phyloP scores from a whole-genome alignment of 2,797 vertebrate species.

The Girardinus metallicus region DNA sequence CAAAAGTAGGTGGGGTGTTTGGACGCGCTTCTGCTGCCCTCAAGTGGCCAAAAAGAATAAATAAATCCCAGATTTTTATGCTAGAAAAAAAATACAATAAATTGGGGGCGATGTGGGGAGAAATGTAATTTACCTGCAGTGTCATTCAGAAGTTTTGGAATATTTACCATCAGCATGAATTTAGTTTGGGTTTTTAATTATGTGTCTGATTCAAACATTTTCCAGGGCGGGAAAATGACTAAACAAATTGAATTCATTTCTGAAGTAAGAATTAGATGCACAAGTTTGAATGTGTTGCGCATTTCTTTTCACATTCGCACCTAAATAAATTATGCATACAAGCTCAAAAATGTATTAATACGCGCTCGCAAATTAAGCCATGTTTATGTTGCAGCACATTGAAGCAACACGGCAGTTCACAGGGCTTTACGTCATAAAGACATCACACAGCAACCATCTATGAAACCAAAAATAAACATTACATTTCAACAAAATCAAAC shows the following conservation, averaged over 20 bases:
- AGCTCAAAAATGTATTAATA: not conserved
- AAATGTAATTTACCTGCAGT: not conserved
- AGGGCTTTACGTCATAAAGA: too few species aligned
- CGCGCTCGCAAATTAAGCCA: too few species aligned
- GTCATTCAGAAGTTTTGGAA: not conserved
- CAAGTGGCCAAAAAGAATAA: conserved; percentile 3
- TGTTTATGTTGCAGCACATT: too few species aligned
- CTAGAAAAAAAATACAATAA: not conserved
- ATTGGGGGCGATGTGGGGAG: not conserved
- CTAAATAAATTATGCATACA: not conserved
- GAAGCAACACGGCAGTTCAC: too few species aligned
- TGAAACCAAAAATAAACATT: too few species aligned
- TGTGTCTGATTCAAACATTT: not conserved
- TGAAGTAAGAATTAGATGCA: not conserved
- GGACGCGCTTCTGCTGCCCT: not conserved
- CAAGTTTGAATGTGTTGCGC: not conserved
- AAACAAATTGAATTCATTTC: not conserved
- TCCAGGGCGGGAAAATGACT: not conserved
- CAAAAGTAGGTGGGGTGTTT: not conserved
- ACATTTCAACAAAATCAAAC: too few species aligned
- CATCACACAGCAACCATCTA: too few species aligned
- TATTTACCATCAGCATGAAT: not conserved
- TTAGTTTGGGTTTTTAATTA: not conserved
- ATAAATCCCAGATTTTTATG: not conserved
- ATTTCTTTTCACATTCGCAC: not conserved